Percentiles rank a stretch among this genome's conserved stretches.
Evolutionary conservation across 2,797 vertebrate genomes (phyloP).

Genomic region (Lemur catta): DNA sequence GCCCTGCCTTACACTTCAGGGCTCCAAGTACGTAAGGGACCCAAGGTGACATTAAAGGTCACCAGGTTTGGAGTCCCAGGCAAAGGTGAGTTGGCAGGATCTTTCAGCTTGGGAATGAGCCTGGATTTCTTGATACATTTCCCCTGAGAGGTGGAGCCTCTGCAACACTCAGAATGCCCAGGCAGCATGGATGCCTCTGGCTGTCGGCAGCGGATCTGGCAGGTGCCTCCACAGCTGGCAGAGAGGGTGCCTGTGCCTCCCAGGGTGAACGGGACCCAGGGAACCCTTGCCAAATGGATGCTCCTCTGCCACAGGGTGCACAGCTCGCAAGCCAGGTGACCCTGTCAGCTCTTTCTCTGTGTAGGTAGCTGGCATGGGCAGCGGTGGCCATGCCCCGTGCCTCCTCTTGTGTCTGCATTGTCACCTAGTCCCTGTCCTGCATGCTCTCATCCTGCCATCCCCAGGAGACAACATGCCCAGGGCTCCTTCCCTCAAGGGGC

Average conservation of each 20-base stretch:
- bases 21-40: background rate
- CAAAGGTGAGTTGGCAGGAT: background rate
- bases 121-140: background rate
- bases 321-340: no score
- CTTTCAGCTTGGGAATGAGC: background rate
- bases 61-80: background rate
- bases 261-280: background rate
- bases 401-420: background rate
- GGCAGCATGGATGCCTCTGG: background rate
- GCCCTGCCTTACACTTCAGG: background rate
- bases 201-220: background rate
- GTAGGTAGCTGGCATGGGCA: background rate
- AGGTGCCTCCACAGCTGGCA: background rate
- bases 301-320: background rate
- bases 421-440: background rate
- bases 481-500: background rate
- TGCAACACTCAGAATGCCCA: background rate
- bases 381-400: rapidly evolving
- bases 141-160: background rate
- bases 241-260: background rate
- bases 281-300: background rate
- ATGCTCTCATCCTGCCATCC: background rate
- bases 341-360: background rate
- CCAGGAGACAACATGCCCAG: background rate
- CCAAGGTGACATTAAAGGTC: background rate